Evolutionary conservation across 2,888 invertebrate species (phyloP), one percentile per base, ranked within the genome.

Genomic region (Cosmia pyralina): DNA sequence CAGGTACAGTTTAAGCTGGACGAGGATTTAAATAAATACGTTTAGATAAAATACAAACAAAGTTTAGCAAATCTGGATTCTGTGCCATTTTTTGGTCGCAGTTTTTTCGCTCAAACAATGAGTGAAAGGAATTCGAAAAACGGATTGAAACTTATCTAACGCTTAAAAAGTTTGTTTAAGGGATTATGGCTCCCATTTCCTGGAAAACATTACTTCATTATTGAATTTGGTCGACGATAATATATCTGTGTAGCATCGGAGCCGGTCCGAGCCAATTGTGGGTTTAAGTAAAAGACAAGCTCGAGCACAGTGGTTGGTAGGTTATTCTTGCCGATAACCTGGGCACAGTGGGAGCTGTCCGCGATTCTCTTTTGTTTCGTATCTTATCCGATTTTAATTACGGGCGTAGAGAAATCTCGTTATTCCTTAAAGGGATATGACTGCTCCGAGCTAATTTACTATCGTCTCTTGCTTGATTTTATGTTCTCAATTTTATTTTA

Each of bases 381-480:
- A 93, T 95, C 94, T 96, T 95, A 96, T 95, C 96, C 92, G 95
- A 95, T 95, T 96, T 95, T 95, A 96, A 96, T 95, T 95, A 95
- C 94, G 92, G 90, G 90, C 92, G 94, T 94, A 94, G 93, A 94
- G 94, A 94, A 94, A 94, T 94, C 95, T 95, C 89, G 94, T 95
- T 95, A 94, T 94, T 90, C 95, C 94, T 95, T 95, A 94, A 94
- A 94, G 92, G 94, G 95, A 94, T 94, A 94, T 93, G 94, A 94
- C 92, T 93, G 91, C 91, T 90, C 88, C 89, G 89, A 92, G 92
- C 92, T 94, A 94, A 95, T 94, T 94, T 94, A 93, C 93, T 93
- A 92, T 92, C 91, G 92, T 91, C 91, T 90, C 90, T 91, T 91
- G 92, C 92, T 92, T 93, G 93, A 92, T 92, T 94, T 94, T 92